Evolutionary conservation across 2,888 invertebrate species (phyloP).

Genomic region (Tachina grossa): DNA sequence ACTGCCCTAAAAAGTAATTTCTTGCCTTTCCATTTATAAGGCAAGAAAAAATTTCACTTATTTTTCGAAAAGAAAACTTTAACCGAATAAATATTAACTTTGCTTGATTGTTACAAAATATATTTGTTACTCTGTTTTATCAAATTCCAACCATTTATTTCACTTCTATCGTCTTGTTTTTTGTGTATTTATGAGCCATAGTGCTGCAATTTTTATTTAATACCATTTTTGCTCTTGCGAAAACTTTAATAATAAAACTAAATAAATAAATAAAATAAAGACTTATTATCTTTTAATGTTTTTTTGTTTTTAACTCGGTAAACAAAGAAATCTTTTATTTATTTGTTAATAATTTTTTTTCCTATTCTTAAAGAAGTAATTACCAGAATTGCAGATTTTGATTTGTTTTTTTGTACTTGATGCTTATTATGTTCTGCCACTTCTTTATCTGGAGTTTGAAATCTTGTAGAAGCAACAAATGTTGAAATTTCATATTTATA

Average conservation of each 20-base stretch:
- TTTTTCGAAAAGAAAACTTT: too few species aligned
- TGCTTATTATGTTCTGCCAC: constrained; percentile 31
- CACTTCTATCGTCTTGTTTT: not conserved
- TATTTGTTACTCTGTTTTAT: not conserved
- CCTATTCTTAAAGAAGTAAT: not conserved
- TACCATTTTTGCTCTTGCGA: not conserved
- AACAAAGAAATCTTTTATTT: constrained; percentile 47
- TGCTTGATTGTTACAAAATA: not conserved
- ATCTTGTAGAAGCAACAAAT: constrained; percentile 26
- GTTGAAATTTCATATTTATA: constrained; percentile 32
- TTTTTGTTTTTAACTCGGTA: constrained; percentile 7
- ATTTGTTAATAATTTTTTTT: constrained; percentile 3
- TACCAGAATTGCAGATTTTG: constrained; percentile 20
- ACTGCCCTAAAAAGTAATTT: too few species aligned
- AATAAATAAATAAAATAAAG: constrained; percentile 8
- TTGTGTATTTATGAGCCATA: not conserved
- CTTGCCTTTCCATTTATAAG: too few species aligned
- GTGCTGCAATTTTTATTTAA: constrained; percentile 28
- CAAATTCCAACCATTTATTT: constrained; percentile 27
- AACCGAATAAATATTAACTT: not conserved
- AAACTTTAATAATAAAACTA: not conserved
- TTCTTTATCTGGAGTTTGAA: constrained; percentile 43
- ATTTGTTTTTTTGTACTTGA: not conserved
- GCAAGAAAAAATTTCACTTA: too few species aligned
- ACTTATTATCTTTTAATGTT: constrained; percentile 33